Evolutionary conservation across 1,140 invertebrate species (phyloP).

Genomic region (Drosophila triauraria): DNA sequence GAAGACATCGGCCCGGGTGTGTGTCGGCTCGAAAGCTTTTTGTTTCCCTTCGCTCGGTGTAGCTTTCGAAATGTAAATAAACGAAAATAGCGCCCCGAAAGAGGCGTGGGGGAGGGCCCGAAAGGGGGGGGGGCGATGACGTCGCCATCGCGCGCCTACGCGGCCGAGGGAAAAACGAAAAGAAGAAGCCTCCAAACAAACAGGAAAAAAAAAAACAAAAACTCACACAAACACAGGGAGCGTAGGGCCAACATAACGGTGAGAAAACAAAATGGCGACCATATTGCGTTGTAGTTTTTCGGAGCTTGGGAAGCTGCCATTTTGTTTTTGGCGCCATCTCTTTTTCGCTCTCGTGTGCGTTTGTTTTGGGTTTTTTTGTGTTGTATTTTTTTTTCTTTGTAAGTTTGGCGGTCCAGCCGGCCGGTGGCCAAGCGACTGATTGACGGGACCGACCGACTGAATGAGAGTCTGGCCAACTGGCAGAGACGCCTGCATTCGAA

Average conservation of each 20-base stretch:
- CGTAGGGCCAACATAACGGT: slow-evolving; percentile 72
- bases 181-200: slow-evolving; percentile 51
- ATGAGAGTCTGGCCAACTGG: slow-evolving; percentile 37
- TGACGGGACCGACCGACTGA: slow-evolving; percentile 35
- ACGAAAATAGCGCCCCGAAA: slow-evolving; percentile 61
- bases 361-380: slow-evolving; percentile 16
- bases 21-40: slow-evolving; percentile 37
- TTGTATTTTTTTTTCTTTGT: slow-evolving; percentile 20
- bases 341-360: slow-evolving; percentile 18
- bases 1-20: slow-evolving; percentile 46
- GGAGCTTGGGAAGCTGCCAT: slow-evolving; percentile 71
- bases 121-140: slow-evolving; percentile 51
- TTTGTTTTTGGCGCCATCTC: slow-evolving; percentile 73
- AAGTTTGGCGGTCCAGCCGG: slow-evolving; percentile 32
- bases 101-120: not conserved
- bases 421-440: slow-evolving; percentile 21
- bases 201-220: slow-evolving; percentile 36
- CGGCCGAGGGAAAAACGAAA: slow-evolving; percentile 42
- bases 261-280: slow-evolving; percentile 76
- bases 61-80: slow-evolving; percentile 81
- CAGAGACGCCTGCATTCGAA: slow-evolving; percentile 54
- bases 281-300: slow-evolving; percentile 77
- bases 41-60: slow-evolving; percentile 27
- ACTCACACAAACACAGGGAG: slow-evolving; percentile 38
- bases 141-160: slow-evolving; percentile 66